Evolutionary conservation across 2,113 vertebrate species (phyloP).

Genomic region (Malurus elegans): DNA sequence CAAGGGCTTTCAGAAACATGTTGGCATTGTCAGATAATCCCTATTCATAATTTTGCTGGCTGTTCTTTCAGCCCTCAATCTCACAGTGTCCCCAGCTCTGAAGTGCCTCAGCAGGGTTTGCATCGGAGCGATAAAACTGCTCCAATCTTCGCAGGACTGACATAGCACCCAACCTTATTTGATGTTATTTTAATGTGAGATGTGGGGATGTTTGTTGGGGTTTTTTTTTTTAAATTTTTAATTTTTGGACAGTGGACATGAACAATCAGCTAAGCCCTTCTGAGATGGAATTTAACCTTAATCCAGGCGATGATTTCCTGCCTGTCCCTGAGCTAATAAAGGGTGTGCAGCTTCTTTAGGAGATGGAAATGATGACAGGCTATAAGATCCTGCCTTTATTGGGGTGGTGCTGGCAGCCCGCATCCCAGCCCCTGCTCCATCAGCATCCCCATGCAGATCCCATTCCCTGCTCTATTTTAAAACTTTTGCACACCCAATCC

Average conservation of each 20-base stretch:
- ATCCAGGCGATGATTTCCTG: constrained; percentile 60
- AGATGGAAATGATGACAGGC: constrained; percentile 52
- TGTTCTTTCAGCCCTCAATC: constrained; percentile 60
- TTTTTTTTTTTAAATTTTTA: background rate
- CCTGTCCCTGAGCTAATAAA: constrained; percentile 12
- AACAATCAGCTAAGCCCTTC: constrained; percentile 43
- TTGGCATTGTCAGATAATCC: constrained; percentile 59
- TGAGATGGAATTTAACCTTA: constrained; percentile 66
- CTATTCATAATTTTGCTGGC: constrained; percentile 56
- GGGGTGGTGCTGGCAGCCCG: background rate
- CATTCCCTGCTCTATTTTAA: background rate
- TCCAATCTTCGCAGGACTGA: constrained; percentile 21
- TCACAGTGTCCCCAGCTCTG: constrained; percentile 65
- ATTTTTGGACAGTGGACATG: constrained; percentile 14
- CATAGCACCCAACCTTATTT: constrained; percentile 5
- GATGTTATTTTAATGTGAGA: background rate
- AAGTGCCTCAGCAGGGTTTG: constrained; percentile 39
- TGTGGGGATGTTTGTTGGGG: background rate
- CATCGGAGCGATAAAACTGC: constrained; percentile 34
- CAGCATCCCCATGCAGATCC: background rate
- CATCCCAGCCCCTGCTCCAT: background rate
- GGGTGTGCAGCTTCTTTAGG: constrained; percentile 53
- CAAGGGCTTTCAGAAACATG: constrained; percentile 37
- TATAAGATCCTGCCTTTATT: constrained; percentile 24
- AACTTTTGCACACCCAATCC: background rate